Percentiles rank a stretch among this genome's conserved stretches.
phyloP scores from a whole-genome alignment of 2,888 invertebrate genomes.

The Sussaba pulchella region DNA sequence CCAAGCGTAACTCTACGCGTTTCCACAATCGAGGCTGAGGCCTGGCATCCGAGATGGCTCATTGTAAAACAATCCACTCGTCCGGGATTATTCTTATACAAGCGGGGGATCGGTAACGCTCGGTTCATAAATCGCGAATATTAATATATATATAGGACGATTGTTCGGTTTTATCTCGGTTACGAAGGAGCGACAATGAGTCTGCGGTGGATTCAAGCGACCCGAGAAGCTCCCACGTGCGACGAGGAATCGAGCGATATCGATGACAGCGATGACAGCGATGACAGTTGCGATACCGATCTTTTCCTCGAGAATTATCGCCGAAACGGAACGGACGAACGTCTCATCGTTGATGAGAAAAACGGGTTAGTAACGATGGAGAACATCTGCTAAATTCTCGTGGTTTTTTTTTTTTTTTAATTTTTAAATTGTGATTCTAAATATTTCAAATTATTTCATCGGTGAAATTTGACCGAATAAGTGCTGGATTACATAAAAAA shows the following conservation, averaged over 20 bases:
- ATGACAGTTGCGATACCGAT: conserved; percentile 78
- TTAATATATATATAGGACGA: background rate
- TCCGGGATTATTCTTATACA: background rate
- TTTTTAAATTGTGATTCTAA: too few relatives aligned
- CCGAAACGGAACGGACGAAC: conserved; percentile 62
- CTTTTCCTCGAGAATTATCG: conserved; percentile 69
- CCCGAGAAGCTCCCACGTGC: conserved; percentile 78
- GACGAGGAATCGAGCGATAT: conserved; percentile 81
- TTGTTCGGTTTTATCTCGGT: background rate
- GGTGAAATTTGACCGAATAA: too few relatives aligned
- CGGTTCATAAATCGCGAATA: conserved; percentile 4
- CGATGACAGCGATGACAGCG: conserved; percentile 80
- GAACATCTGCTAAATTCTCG: too few relatives aligned
- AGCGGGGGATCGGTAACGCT: background rate
- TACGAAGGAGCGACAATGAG: conserved; percentile 73
- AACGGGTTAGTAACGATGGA: conserved; percentile 74
- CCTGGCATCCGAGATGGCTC: background rate
- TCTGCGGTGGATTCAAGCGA: conserved; percentile 80
- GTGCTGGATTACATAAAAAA: too few relatives aligned
- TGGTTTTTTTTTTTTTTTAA: too few relatives aligned
- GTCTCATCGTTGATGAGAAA: conserved; percentile 47
- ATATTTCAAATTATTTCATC: too few relatives aligned
- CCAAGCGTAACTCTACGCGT: conserved; percentile 17
- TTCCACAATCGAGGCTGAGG: conserved; percentile 28
- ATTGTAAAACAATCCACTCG: conserved; percentile 21